phyloP scores from a whole-genome alignment of 2,888 invertebrate species.

The Leptodirus hochenwartii region DNA sequence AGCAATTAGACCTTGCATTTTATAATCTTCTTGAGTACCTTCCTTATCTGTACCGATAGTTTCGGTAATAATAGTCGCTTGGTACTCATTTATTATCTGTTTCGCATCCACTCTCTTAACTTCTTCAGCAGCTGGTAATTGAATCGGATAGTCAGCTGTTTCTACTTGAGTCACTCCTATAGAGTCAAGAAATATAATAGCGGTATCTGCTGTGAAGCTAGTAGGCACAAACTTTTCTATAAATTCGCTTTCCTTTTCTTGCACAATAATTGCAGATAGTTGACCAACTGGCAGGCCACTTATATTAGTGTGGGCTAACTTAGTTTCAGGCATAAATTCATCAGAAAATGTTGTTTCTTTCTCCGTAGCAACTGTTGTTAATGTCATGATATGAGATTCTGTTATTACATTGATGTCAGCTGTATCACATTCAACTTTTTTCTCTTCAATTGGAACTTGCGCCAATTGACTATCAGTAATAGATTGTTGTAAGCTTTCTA shows the following conservation, averaged over 20 bases:
- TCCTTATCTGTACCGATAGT: conserved; percentile 49
- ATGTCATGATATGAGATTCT: conserved; percentile 32
- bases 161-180: conserved; percentile 39
- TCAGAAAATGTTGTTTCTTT: conserved; percentile 34
- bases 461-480: conserved; percentile 46
- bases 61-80: conserved; percentile 43
- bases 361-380: conserved; percentile 39
- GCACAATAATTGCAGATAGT: conserved; percentile 35
- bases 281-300: conserved; percentile 39
- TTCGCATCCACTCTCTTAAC: conserved; percentile 33
- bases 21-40: conserved; percentile 22
- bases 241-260: conserved; percentile 47
- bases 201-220: conserved; percentile 35
- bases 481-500: conserved; percentile 39
- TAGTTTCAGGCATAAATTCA: conserved; percentile 25
- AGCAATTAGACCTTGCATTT: conserved; percentile 24
- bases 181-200: conserved; percentile 38
- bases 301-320: conserved; percentile 31
- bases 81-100: conserved; percentile 36
- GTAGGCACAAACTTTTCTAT: conserved; percentile 31
- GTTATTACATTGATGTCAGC: conserved; percentile 42
- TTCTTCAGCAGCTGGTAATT: conserved; percentile 34
- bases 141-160: conserved; percentile 33
- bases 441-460: conserved; percentile 33
- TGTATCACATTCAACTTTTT: conserved; percentile 29